Conservation (phyloP, 2,113 vertebrate species). For the Xenopus borealis region DNA sequence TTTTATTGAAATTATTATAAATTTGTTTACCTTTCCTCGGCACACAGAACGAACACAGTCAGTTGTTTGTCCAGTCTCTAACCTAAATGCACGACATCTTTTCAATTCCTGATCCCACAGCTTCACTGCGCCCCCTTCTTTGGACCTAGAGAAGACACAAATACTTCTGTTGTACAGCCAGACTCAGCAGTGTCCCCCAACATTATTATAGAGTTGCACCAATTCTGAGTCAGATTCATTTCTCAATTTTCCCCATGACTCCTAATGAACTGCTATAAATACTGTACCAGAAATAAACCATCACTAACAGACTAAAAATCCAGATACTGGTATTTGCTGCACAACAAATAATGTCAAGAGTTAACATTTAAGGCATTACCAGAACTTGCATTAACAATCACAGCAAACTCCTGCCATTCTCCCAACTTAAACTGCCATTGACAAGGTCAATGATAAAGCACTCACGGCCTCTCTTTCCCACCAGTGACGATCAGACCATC, state of each 20-base stretch:
- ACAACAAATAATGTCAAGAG: too few species aligned
- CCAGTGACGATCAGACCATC: conserved; percentile 96
- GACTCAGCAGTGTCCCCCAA: background rate
- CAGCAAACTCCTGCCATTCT: background rate
- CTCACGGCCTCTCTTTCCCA: conserved; percentile 97
- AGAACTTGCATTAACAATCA: too few species aligned
- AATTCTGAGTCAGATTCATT: too few species aligned
- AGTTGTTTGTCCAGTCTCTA: conserved; percentile 88
- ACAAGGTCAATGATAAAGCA: conserved; percentile 42
- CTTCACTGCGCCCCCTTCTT: conserved; percentile 93
- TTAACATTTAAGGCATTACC: too few species aligned
- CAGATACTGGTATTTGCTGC: too few species aligned
- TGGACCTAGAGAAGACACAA: conserved; percentile 71
- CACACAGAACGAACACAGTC: conserved; percentile 93
- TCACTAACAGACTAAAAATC: too few species aligned
- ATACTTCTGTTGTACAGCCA: background rate
- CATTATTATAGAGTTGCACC: background rate
- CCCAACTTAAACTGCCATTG: background rate
- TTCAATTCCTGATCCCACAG: conserved; percentile 96
- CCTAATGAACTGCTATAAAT: background rate
- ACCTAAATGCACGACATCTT: conserved; percentile 87
- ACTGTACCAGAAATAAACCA: background rate
- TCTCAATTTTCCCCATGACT: too few species aligned
- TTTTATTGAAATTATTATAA: too few species aligned
- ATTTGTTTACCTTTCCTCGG: conserved; percentile 79